Evolutionary conservation across 2,113 vertebrate species (phyloP).

Genomic region (Nymphicus hollandicus): DNA sequence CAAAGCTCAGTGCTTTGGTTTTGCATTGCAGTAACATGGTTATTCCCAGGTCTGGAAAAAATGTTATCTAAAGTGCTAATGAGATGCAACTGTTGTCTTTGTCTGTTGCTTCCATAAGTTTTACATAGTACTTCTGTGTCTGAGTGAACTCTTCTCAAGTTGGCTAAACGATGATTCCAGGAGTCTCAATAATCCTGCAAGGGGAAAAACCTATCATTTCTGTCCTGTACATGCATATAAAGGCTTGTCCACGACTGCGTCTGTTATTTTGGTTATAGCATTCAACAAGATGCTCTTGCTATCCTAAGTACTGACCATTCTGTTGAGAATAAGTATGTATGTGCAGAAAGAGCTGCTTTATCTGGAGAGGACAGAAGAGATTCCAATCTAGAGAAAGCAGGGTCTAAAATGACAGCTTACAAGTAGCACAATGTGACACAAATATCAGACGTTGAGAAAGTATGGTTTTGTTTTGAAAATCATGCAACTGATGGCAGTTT

Average conservation of each 20-base stretch:
- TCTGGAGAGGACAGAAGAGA: neutral
- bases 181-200: neutral
- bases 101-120: neutral
- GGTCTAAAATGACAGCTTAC: neutral
- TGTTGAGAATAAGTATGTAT: neutral
- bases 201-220: neutral
- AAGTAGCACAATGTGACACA: neutral
- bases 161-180: neutral
- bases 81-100: neutral
- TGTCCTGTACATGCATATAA: neutral
- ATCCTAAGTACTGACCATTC: neutral
- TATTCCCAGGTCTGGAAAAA: slow-evolving; percentile 3
- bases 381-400: neutral
- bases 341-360: neutral
- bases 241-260: neutral
- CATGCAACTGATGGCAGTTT: neutral
- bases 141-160: neutral
- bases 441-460: neutral
- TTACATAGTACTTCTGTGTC: neutral
- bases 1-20: accelerated
- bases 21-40: neutral
- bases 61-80: neutral
- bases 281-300: neutral
- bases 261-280: neutral
- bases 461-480: neutral